Conservation (phyloP, 2,797 vertebrate species). For the Phoebastria nigripes region DNA sequence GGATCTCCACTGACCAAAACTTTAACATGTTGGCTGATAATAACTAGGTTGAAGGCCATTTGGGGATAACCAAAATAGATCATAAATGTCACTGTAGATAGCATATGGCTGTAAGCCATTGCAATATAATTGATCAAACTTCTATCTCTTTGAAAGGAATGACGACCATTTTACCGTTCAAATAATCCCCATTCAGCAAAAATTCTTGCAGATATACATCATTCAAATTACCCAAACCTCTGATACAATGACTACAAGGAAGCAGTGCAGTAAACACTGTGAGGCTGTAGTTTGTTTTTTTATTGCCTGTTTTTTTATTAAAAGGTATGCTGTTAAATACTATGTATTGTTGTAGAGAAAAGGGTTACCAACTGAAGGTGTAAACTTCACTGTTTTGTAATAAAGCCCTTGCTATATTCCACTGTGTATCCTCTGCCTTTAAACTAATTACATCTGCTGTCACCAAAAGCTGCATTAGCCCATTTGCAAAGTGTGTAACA, state of each 20-base stretch:
- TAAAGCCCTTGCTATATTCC: not conserved
- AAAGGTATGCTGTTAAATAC: not conserved
- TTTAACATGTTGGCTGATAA: slow-evolving; percentile 34
- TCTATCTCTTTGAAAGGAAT: slow-evolving; percentile 18
- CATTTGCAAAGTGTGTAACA: not conserved
- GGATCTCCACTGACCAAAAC: slow-evolving; percentile 36
- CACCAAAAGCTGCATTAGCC: not conserved
- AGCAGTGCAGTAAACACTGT: not conserved
- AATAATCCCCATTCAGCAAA: slow-evolving; percentile 21
- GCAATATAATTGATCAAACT: slow-evolving; percentile 25
- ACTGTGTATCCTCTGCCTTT: not conserved
- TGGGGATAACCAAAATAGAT: slow-evolving; percentile 54
- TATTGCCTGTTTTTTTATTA: not conserved
- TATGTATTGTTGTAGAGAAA: not conserved
- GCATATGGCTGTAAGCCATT: slow-evolving; percentile 3
- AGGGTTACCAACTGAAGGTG: not conserved
- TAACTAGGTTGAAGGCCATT: slow-evolving; percentile 12
- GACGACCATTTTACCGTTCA: not conserved
- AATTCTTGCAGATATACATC: not conserved
- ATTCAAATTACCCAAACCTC: not conserved
- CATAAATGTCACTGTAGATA: slow-evolving; percentile 33
- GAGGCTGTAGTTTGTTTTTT: not conserved
- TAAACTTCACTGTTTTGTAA: not conserved
- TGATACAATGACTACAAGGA: not conserved
- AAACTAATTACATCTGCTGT: not conserved